phyloP scores from a whole-genome alignment of 2,888 invertebrate species.

The Antheraea yamamai region DNA sequence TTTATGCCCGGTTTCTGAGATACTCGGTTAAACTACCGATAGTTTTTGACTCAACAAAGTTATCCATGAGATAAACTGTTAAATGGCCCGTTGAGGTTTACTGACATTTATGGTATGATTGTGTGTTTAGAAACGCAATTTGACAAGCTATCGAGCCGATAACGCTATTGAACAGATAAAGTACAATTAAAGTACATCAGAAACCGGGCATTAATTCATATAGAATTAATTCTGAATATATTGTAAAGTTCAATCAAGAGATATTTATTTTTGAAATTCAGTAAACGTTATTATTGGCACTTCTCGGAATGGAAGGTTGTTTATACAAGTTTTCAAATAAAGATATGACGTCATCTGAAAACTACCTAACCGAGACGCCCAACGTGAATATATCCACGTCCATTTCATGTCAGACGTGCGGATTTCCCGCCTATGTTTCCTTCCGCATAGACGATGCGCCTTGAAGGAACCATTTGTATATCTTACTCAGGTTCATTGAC shows the following conservation, averaged over 20 bases:
- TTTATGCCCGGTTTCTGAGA: no score
- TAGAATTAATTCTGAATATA: neutral
- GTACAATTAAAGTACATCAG: no score
- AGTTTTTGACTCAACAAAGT: no score
- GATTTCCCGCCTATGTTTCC: conserved; percentile 44
- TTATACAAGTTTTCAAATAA: conserved; percentile 11
- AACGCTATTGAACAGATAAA: no score
- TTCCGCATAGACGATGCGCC: conserved; percentile 35
- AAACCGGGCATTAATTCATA: no score
- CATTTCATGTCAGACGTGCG: conserved; percentile 32
- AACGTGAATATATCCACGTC: conserved; percentile 20
- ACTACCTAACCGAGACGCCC: neutral
- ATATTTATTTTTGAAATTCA: neutral
- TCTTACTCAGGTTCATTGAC: conserved; percentile 28
- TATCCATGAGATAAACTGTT: no score
- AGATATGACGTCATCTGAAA: neutral
- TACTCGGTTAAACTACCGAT: no score
- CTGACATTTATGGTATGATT: no score
- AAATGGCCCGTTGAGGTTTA: no score
- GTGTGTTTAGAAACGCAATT: no score
- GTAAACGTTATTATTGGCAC: conserved; percentile 12
- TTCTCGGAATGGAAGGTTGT: neutral
- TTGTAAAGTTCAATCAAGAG: neutral
- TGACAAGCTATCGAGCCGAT: no score
- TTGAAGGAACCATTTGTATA: conserved; percentile 27